Conservation (phyloP, 2,888 invertebrate species). For the Pomacea canaliculata region DNA sequence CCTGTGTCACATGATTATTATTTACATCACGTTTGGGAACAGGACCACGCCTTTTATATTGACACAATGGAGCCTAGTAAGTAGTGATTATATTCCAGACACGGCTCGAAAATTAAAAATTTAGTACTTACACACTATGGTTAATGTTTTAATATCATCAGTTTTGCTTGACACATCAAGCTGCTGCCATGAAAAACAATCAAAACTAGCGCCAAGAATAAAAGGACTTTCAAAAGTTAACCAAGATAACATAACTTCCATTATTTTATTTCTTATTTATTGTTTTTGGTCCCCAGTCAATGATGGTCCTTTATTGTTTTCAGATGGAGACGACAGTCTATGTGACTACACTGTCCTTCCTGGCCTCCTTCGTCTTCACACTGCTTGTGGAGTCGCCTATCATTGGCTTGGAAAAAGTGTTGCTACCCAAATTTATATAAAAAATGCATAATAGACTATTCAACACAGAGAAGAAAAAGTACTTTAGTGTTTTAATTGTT, state of each 20-base stretch:
- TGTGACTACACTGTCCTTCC: background rate
- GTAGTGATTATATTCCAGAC: background rate
- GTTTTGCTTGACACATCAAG: no score
- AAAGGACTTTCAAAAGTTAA: no score
- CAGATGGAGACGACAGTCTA: background rate
- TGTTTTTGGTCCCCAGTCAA: no score
- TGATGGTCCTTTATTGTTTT: background rate
- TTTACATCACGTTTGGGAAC: background rate
- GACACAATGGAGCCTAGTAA: background rate
- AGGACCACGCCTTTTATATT: background rate
- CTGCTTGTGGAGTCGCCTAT: constrained; percentile 1
- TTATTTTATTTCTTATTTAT: no score
- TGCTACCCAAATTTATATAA: background rate
- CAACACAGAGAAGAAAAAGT: no score
- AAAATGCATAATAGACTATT: no score
- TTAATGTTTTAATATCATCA: no score
- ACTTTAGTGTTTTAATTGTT: no score
- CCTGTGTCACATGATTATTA: background rate
- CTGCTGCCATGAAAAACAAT: no score
- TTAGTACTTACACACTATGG: no score
- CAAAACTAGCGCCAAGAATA: background rate
- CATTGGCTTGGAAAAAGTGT: background rate
- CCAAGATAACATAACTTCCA: no score
- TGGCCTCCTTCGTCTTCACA: background rate
- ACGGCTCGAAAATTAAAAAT: no score